Percentiles rank a stretch among this genome's conserved stretches.
These are phyloP conservation scores for Psittacula echo DNA, from an alignment of 2,797 vertebrate species.

Conservation along the genomic window DNA sequence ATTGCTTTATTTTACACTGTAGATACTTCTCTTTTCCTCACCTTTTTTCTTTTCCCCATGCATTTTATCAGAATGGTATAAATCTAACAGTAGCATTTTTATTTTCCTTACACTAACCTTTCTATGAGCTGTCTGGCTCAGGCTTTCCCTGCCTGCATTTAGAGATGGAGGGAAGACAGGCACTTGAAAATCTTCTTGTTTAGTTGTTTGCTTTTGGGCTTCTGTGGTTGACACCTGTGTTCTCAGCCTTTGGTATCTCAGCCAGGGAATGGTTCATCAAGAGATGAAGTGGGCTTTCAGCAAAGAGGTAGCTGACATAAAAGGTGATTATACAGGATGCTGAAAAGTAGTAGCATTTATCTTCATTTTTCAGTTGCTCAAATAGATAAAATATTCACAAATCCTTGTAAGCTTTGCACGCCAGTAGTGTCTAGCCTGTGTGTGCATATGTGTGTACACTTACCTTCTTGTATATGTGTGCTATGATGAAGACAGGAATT, in stretches of 20 bases:
- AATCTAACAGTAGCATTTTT: background rate
- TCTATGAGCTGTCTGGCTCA: background rate
- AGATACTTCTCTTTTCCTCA: background rate
- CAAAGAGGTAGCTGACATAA: background rate
- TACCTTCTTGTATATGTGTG: background rate
- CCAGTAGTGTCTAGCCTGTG: background rate
- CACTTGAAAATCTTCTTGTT: background rate
- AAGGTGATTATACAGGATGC: background rate
- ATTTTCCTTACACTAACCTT: background rate
- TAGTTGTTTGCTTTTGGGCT: background rate
- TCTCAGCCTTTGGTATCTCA: background rate
- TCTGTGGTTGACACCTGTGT: background rate
- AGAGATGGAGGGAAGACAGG: background rate
- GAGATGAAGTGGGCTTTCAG: background rate
- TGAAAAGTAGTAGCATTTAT: background rate
- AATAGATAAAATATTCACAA: background rate
- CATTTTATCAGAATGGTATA: background rate
- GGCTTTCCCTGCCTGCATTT: background rate
- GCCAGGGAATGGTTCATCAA: background rate
- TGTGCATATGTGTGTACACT: background rate
- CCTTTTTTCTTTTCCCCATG: rapidly evolving
- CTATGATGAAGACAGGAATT: background rate
- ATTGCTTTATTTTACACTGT: background rate
- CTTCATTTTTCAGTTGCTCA: background rate
- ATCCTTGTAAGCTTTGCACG: background rate